These are phyloP conservation scores for Himalopsyche kuldschensis DNA, from an alignment of 2,888 invertebrate species.

Conservation along the genomic window DNA sequence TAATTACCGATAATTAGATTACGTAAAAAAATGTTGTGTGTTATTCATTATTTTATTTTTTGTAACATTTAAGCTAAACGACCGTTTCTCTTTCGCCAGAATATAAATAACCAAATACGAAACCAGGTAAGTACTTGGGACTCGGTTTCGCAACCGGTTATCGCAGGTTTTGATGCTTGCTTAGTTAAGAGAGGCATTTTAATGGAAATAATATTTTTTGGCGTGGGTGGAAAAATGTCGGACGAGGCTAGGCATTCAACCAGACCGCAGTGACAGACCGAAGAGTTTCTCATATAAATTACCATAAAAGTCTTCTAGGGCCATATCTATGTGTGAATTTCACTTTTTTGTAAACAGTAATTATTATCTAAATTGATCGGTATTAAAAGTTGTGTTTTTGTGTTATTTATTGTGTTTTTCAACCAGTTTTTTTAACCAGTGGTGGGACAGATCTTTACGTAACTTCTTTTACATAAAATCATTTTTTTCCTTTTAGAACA, in stretches of 20 bases:
- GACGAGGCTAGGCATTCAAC: background rate
- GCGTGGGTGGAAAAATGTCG: background rate
- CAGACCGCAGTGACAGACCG: background rate
- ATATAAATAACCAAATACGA: background rate
- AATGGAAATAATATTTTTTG: background rate
- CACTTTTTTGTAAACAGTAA: background rate
- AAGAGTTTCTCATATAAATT: background rate
- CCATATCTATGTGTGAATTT: background rate
- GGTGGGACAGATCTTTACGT: background rate
- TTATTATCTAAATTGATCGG: background rate
- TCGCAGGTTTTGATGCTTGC: background rate
- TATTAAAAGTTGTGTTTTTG: background rate
- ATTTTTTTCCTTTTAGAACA: too few species aligned
- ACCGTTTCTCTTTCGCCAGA: background rate
- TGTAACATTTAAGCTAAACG: background rate
- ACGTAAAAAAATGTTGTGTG: background rate
- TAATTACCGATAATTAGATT: background rate
- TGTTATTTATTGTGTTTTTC: background rate
- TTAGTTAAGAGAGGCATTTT: background rate
- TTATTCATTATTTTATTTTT: background rate
- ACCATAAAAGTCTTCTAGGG: background rate
- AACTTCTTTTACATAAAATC: too few species aligned
- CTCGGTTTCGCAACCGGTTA: background rate
- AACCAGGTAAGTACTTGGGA: background rate
- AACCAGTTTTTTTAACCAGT: background rate